These are phyloP conservation scores for Lagopus leucura DNA, from an alignment of 2,113 vertebrate genomes.

Conservation along the genomic window DNA sequence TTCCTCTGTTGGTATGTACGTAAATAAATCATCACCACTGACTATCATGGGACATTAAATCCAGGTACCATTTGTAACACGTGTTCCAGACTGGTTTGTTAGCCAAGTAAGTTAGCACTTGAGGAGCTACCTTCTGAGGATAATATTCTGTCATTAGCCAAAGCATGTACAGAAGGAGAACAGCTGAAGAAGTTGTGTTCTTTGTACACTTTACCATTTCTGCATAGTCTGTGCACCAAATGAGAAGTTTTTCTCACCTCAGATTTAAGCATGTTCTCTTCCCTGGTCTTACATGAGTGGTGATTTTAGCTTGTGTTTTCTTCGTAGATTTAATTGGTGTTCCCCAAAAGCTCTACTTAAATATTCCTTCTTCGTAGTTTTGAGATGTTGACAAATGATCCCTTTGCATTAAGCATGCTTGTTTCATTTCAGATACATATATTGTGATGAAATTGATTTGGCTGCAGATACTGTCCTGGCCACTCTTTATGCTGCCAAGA, in stretches of 20 bases:
- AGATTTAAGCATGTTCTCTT: neutral
- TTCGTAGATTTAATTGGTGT: neutral
- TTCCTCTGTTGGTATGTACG: neutral
- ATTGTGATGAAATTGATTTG: constrained; percentile 97
- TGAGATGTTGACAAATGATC: neutral
- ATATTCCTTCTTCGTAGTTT: neutral
- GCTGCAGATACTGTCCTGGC: constrained; percentile 95
- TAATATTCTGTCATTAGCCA: neutral
- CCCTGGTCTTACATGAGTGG: neutral
- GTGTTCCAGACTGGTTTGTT: neutral
- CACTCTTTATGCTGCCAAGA: constrained; percentile 96
- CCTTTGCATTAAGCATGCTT: neutral
- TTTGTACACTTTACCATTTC: neutral
- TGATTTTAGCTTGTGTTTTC: neutral
- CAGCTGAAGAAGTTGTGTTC: neutral
- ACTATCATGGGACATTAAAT: fast-evolving
- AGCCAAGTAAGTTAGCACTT: neutral
- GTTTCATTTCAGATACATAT: constrained; percentile 90
- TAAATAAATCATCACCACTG: neutral
- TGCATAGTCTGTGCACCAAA: neutral
- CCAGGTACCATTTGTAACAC: neutral
- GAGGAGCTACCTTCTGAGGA: neutral
- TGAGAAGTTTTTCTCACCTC: neutral
- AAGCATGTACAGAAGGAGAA: neutral
- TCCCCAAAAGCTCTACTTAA: neutral